A percentile compares a stretch with the other conserved stretches of the same genome.
Conservation (phyloP, 2,113 vertebrate genomes). For the Nibea coibor region DNA sequence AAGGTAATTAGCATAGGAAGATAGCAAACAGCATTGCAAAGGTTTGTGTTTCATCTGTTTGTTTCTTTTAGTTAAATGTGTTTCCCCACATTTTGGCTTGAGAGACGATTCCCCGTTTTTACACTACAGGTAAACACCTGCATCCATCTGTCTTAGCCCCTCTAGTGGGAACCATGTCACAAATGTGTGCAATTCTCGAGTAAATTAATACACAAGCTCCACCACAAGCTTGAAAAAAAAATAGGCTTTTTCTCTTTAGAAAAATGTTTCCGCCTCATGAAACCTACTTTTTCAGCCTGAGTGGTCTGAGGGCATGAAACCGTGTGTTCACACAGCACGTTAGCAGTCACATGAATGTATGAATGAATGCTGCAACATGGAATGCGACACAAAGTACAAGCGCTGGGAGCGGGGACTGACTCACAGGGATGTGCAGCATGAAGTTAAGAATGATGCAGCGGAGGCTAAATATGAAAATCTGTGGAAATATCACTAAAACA, state of each 20-base stretch:
- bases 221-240: not conserved
- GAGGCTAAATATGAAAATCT: not conserved
- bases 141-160: not conserved
- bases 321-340: slow-evolving; percentile 29
- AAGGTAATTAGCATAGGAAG: not conserved
- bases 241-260: not conserved
- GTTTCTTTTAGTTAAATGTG: not conserved
- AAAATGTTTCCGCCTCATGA: slow-evolving; percentile 31
- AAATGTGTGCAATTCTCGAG: not conserved
- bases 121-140: not conserved
- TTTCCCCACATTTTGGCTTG: not conserved
- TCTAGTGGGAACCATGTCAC: not conserved
- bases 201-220: not conserved
- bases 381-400: slow-evolving; percentile 58
- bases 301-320: slow-evolving; percentile 19
- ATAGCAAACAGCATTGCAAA: not conserved
- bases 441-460: not conserved
- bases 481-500: not conserved
- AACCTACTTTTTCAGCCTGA: slow-evolving; percentile 45
- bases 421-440: slow-evolving; percentile 25
- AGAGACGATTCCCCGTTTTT: not conserved
- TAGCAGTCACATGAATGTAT: slow-evolving; percentile 39
- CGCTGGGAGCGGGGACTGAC: slow-evolving; percentile 41
- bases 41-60: not conserved
- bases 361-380: slow-evolving; percentile 40